A percentile compares a stretch with the other conserved stretches of the same genome.
phyloP scores from a whole-genome alignment of 2,797 vertebrate genomes.

The Gymnothorax javanicus region DNA sequence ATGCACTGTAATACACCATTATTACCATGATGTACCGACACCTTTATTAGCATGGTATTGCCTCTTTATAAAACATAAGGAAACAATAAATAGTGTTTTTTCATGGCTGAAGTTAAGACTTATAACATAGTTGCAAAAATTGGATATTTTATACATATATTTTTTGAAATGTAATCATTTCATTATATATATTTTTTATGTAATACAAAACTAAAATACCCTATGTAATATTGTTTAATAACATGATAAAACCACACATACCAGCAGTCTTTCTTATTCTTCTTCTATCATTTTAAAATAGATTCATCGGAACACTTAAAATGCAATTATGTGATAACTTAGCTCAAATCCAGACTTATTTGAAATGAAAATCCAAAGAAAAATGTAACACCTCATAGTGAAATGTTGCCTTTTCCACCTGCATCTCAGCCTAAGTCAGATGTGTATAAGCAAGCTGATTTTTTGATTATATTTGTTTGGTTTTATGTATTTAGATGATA shows the following conservation, averaged over 20 bases:
- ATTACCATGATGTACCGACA: neutral
- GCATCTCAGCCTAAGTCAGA: conserved; percentile 13
- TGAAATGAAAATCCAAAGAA: too few species aligned
- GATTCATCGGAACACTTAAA: too few species aligned
- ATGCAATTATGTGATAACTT: too few species aligned
- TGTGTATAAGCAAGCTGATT: neutral
- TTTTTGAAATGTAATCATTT: too few species aligned
- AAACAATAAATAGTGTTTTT: neutral
- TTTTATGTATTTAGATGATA: neutral
- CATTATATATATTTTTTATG: too few species aligned
- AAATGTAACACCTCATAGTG: too few species aligned
- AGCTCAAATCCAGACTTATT: too few species aligned
- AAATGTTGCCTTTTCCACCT: neutral
- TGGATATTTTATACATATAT: neutral
- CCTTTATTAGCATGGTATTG: neutral
- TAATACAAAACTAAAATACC: too few species aligned
- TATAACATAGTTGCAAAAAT: neutral
- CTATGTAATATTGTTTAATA: neutral
- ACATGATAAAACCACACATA: neutral
- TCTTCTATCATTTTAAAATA: neutral
- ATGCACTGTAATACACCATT: neutral
- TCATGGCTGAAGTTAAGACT: neutral
- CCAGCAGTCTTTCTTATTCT: neutral
- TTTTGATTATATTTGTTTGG: neutral
- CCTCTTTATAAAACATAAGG: neutral